Percentiles rank a stretch among this genome's conserved stretches.
Evolutionary conservation across 2,888 invertebrate species (phyloP).

Genomic region (Pollenia angustigena): DNA sequence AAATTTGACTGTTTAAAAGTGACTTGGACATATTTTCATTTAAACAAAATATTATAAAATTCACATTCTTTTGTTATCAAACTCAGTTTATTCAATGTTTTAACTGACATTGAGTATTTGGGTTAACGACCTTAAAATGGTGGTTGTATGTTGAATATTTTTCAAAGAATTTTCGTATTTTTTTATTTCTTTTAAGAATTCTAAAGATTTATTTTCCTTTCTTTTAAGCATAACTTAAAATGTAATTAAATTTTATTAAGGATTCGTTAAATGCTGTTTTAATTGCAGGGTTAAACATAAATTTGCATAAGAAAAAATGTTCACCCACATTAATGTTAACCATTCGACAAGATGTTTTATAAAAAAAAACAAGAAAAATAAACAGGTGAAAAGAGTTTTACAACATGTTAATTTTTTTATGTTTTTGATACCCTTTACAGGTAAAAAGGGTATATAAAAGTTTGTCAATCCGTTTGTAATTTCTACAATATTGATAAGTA

Average conservation of each 20-base stretch:
- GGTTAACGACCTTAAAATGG: constrained; percentile 27
- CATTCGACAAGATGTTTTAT: neutral
- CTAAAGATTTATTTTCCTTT: constrained; percentile 13
- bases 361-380: neutral
- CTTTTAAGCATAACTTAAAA: neutral
- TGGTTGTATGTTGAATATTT: neutral
- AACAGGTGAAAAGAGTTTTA: neutral
- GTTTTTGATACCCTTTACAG: no score
- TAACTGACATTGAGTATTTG: constrained; percentile 31
- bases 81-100: constrained; percentile 11
- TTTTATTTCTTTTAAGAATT: neutral
- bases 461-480: no score
- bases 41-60: neutral
- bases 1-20: neutral
- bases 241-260: constrained; percentile 5
- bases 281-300: neutral
- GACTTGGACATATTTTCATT: neutral
- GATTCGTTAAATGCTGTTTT: neutral
- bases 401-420: neutral
- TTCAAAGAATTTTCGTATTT: neutral
- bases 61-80: neutral
- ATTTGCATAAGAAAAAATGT: neutral
- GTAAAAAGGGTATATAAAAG: no score
- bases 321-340: constrained; percentile 1
- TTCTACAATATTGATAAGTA: no score